Conservation (phyloP, 2,113 vertebrate species). For the Lamprologus ornatipinnis region DNA sequence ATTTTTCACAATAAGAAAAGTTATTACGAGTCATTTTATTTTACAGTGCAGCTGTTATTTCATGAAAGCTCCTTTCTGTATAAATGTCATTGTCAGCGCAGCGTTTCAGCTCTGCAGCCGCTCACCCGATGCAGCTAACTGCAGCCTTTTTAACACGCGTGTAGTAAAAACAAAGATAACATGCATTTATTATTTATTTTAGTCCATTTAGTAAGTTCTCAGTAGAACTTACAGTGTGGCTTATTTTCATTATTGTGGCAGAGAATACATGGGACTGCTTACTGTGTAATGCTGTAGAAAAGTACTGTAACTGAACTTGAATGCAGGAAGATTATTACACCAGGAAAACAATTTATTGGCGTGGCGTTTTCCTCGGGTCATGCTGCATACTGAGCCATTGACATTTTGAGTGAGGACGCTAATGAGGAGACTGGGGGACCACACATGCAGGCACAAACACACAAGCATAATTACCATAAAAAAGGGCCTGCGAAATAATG, state of each 20-base stretch:
- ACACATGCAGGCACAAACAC: background rate
- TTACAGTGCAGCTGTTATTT: background rate
- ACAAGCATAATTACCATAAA: background rate
- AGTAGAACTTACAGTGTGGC: background rate
- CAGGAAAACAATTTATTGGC: background rate
- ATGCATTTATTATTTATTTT: background rate
- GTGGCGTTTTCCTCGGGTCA: background rate
- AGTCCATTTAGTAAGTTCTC: background rate
- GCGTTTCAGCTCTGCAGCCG: background rate
- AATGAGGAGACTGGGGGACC: background rate
- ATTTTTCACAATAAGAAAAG: background rate
- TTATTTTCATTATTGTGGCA: background rate
- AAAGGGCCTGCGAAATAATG: background rate
- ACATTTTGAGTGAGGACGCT: background rate
- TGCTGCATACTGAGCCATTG: background rate
- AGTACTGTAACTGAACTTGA: rapidly evolving
- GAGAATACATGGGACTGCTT: background rate
- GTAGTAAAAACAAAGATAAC: background rate
- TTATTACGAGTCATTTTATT: background rate
- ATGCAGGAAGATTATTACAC: background rate
- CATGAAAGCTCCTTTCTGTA: background rate
- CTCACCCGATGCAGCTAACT: background rate
- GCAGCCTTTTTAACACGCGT: background rate
- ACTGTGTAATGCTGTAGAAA: background rate
- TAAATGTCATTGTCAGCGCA: background rate